Conservation (phyloP, 2,113 vertebrate species). For the Plecotus auritus region DNA sequence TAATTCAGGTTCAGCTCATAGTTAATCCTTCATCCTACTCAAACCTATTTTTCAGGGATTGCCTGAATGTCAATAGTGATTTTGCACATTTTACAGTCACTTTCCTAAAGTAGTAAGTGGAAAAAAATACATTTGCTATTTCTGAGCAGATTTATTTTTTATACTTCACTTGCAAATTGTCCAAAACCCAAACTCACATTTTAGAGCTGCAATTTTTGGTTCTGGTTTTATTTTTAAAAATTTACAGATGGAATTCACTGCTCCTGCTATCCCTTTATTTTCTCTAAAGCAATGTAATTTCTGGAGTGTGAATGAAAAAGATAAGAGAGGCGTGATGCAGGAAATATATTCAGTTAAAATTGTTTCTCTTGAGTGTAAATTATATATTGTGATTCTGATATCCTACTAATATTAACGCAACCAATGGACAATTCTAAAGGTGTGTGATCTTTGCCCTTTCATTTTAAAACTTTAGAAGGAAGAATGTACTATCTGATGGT, state of each 20-base stretch:
- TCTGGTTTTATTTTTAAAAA: slow-evolving; percentile 42
- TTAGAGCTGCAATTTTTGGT: slow-evolving; percentile 14
- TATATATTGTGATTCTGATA: background rate
- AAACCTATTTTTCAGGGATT: slow-evolving; percentile 29
- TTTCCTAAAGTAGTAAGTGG: slow-evolving; percentile 23
- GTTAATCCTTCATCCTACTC: slow-evolving; percentile 24
- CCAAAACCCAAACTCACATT: background rate
- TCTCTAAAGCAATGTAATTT: slow-evolving; percentile 2
- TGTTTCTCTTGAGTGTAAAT: background rate
- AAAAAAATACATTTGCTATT: slow-evolving; percentile 48
- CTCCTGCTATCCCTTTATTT: background rate
- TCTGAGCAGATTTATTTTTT: slow-evolving; percentile 43
- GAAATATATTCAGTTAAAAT: background rate
- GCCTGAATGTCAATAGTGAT: background rate
- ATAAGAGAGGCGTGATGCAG: background rate
- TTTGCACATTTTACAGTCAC: slow-evolving; percentile 37
- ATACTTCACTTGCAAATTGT: slow-evolving; percentile 29
- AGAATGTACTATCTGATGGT: background rate
- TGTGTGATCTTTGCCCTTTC: background rate
- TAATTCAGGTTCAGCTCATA: slow-evolving; percentile 25
- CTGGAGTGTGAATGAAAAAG: slow-evolving; percentile 20
- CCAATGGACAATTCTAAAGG: background rate
- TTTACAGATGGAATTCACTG: slow-evolving; percentile 5
- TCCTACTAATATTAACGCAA: background rate
- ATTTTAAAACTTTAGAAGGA: background rate